Evolutionary conservation across 2,113 vertebrate genomes (phyloP).

Genomic region (Psammodynastes pulverulentus): DNA sequence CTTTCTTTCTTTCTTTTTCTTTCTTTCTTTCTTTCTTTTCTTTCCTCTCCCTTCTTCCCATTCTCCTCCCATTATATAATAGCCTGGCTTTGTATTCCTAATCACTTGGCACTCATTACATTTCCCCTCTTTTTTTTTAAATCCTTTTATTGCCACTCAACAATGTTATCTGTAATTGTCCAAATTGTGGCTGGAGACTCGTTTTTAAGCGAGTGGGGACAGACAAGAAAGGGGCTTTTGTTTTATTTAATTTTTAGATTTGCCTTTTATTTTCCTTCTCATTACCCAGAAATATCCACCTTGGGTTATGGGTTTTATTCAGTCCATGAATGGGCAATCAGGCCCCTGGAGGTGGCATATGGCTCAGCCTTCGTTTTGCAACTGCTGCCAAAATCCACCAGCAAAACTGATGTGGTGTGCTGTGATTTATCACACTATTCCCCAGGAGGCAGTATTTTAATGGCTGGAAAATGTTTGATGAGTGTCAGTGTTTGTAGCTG

Average conservation of each 20-base stretch:
- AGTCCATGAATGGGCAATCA: background rate
- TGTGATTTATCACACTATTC: background rate
- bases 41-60: no score
- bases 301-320: conserved; percentile 5
- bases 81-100: conserved; percentile 59
- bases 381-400: background rate
- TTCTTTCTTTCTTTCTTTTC: background rate
- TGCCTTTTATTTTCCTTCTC: conserved; percentile 41
- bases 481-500: background rate
- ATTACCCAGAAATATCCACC: conserved; percentile 51
- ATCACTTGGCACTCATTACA: conserved; percentile 74
- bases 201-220: conserved; percentile 56
- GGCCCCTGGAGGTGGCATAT: background rate
- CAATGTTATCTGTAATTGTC: conserved; percentile 63
- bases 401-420: background rate
- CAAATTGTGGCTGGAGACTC: conserved; percentile 72
- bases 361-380: background rate
- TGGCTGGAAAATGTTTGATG: background rate
- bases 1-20: no score
- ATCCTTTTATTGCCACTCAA: conserved; percentile 49
- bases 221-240: conserved; percentile 37
- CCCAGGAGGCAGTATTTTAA: background rate
- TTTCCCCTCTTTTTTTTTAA: conserved; percentile 56
- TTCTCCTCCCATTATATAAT: background rate
- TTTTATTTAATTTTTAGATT: background rate